These are phyloP conservation scores for Sciaenops ocellatus DNA, from an alignment of 2,797 vertebrate genomes.

Conservation along the genomic window DNA sequence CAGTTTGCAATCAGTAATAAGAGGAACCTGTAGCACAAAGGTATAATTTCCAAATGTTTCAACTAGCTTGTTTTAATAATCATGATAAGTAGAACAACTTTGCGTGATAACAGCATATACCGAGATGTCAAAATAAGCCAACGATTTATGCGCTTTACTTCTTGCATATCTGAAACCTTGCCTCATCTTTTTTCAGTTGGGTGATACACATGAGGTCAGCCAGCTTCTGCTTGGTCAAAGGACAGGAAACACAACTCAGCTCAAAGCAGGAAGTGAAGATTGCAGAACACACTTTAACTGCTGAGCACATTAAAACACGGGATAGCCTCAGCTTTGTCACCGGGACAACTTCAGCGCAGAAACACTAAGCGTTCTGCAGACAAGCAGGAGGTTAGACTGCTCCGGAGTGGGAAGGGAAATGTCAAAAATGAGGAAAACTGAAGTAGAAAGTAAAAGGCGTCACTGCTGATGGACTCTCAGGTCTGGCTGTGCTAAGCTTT, in stretches of 20 bases:
- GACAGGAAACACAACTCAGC: constrained; percentile 79
- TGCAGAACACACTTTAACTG: constrained; percentile 75
- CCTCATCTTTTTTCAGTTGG: constrained; percentile 50
- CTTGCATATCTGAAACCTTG: constrained; percentile 46
- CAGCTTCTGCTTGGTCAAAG: constrained; percentile 76
- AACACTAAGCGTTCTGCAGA: not conserved
- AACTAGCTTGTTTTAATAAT: no score
- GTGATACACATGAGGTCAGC: constrained; percentile 61
- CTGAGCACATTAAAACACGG: constrained; percentile 64
- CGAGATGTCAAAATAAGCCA: not conserved
- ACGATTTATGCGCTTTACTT: not conserved
- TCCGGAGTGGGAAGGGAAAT: constrained; percentile 1
- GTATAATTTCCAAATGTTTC: no score
- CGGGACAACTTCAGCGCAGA: constrained; percentile 17
- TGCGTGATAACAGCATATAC: not conserved
- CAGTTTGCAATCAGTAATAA: not conserved
- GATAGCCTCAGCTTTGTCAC: constrained; percentile 32
- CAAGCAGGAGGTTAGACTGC: not conserved
- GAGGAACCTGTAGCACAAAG: not conserved
- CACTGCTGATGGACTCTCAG: not conserved
- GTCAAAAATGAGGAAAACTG: constrained; percentile 5
- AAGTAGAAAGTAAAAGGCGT: not conserved
- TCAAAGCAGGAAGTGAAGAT: constrained; percentile 80
- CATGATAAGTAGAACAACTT: not conserved
- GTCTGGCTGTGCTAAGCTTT: constrained; percentile 9